phyloP scores from a whole-genome alignment of 2,113 vertebrate genomes.

The Myxocyprinus asiaticus region DNA sequence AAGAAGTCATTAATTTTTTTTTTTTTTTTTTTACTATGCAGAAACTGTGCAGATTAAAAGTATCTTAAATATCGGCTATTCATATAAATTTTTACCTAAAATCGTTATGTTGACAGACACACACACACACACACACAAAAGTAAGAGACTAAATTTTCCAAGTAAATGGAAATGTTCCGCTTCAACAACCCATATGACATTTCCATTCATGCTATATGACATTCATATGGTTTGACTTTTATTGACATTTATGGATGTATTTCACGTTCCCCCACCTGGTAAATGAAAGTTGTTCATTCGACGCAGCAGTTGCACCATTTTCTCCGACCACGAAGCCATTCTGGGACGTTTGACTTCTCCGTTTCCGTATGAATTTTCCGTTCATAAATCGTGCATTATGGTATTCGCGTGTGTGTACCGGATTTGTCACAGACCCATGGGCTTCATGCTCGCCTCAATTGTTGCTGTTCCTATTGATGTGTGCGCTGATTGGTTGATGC shows the following conservation, averaged over 20 bases:
- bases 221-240: too few relatives aligned
- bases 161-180: too few relatives aligned
- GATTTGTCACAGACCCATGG: conserved; percentile 26
- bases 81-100: too few relatives aligned
- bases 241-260: neutral
- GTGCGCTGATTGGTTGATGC: conserved; percentile 15
- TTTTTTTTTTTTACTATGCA: too few relatives aligned
- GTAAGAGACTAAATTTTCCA: too few relatives aligned
- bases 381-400: neutral
- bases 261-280: conserved; percentile 58
- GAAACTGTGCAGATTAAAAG: too few relatives aligned
- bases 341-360: conserved; percentile 31
- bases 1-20: too few relatives aligned
- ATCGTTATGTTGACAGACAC: too few relatives aligned
- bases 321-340: conserved; percentile 66
- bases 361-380: neutral
- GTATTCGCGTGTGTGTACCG: neutral
- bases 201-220: too few relatives aligned
- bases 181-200: too few relatives aligned
- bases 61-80: too few relatives aligned
- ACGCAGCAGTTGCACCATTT: conserved; percentile 65
- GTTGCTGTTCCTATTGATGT: conserved; percentile 25
- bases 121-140: too few relatives aligned
- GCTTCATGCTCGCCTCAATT: conserved; percentile 27
- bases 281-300: conserved; percentile 73